Base-by-base conservation (phyloP, 2,113 vertebrate species). In the Oxygymnocypris stewartii region DNA sequence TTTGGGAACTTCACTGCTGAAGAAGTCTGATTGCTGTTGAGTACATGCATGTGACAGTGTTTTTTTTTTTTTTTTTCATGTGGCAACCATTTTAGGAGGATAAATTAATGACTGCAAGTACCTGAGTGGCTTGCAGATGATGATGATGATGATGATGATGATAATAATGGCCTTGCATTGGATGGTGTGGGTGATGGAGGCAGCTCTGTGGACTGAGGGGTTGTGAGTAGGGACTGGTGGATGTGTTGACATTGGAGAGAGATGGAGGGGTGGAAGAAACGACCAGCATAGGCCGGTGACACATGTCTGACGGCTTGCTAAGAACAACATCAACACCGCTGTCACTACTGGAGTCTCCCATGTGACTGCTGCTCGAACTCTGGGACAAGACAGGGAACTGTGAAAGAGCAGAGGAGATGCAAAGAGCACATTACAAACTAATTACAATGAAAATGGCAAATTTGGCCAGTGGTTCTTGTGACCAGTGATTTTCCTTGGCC, bases 181-280 rank as follows among this genome's bases (percentile, higher is more conserved):
- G 82, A 84, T 94, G 93, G 44, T 94, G 97, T 90, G 95, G 94
- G 84, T 94, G 96, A 91, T 97, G 97, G 91, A 97, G 96, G 90
- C 96, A 97, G 89, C 96, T 96, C 88, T 96, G 95, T 10, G 96
- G 94, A 69, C 96, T 95, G 90, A 93, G 95, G 82, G 97, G 94
- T 74, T 97, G 96, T 20, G 96, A 95, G 87, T 96, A 97, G 31
- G 96, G 95, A 80, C 79, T 94, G 35, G 91, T 94, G 90, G 79
- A 90, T 71, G 79, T 95, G 95, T 77, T 94, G 91, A 80, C 20
- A 44, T 90, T 94, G 84, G 96, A 94, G 40, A 96, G 94, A 59
- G 94, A 92, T 31, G 88, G 86, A 16, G 92, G 89, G 13, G 35
- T 92, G 2, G 93, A 93, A 12, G 94, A 94, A 75, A 91, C 97